Percentiles rank a stretch among this genome's conserved stretches.
Conservation (phyloP, 2,113 vertebrate genomes). For the Labeo catla region DNA sequence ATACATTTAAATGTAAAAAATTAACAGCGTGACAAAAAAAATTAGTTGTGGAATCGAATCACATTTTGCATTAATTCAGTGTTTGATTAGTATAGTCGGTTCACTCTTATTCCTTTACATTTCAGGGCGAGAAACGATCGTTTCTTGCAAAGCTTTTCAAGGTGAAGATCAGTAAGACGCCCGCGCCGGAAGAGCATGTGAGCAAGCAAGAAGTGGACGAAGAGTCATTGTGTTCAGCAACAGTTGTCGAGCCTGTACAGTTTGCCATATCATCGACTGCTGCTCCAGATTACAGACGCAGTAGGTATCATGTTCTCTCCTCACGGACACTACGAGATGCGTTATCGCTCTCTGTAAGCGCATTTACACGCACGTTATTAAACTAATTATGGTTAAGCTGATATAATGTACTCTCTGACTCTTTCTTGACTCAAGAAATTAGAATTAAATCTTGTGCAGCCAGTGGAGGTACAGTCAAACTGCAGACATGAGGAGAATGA, state of each 20-base stretch:
- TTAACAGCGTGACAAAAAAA: too few relatives aligned
- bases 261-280: conserved; percentile 83
- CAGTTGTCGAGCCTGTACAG: conserved; percentile 86
- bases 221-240: conserved; percentile 70
- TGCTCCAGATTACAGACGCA: conserved; percentile 86
- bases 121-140: conserved; percentile 73
- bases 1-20: too few relatives aligned
- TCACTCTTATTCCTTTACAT: neutral
- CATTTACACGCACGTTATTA: neutral
- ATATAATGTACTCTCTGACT: neutral
- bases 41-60: too few relatives aligned
- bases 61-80: too few relatives aligned
- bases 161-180: conserved; percentile 67
- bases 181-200: conserved; percentile 55
- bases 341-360: neutral
- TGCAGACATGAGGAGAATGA: neutral
- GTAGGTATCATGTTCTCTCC: conserved; percentile 90
- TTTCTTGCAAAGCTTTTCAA: conserved; percentile 72
- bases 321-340: conserved; percentile 51
- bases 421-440: neutral
- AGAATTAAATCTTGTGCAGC: neutral
- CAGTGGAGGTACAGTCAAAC: neutral
- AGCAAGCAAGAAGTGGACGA: conserved; percentile 57
- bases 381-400: too few relatives aligned
- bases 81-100: too few relatives aligned